Evolutionary conservation across 2,888 invertebrate genomes (phyloP).

Genomic region (Pogonocherus hispidulus): DNA sequence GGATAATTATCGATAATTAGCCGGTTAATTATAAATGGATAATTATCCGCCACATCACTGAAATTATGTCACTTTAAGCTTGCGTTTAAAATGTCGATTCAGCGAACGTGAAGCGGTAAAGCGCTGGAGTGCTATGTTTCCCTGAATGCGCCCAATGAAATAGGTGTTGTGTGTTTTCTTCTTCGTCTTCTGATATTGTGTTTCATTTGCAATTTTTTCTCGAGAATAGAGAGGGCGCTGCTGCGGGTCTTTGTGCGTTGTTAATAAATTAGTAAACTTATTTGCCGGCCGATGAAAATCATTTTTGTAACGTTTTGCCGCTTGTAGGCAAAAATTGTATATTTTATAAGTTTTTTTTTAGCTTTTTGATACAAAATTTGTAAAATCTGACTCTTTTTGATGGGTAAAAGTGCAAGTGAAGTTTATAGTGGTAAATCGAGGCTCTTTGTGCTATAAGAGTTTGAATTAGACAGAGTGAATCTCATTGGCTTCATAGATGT

Average conservation of each 20-base stretch:
- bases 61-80: no score
- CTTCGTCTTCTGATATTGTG: no score
- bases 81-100: no score
- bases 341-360: conserved; percentile 43
- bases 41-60: no score
- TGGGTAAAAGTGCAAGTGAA: conserved; percentile 38
- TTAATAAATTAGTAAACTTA: conserved; percentile 34
- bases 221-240: background rate
- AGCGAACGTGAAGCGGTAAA: no score
- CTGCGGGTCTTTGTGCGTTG: background rate
- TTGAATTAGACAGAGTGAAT: conserved; percentile 45
- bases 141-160: no score
- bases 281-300: conserved; percentile 52
- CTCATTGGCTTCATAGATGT: conserved; percentile 57
- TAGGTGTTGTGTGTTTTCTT: background rate
- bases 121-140: no score
- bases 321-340: conserved; percentile 54
- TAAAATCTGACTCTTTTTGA: conserved; percentile 33
- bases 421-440: conserved; percentile 26
- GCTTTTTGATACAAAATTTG: conserved; percentile 40
- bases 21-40: no score
- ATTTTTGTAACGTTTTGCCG: conserved; percentile 60
- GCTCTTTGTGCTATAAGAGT: conserved; percentile 37
- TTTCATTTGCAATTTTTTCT: no score
- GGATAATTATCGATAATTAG: no score